Evolutionary conservation across 2,113 vertebrate genomes (phyloP).

Genomic region (Zapus hudsonius): DNA sequence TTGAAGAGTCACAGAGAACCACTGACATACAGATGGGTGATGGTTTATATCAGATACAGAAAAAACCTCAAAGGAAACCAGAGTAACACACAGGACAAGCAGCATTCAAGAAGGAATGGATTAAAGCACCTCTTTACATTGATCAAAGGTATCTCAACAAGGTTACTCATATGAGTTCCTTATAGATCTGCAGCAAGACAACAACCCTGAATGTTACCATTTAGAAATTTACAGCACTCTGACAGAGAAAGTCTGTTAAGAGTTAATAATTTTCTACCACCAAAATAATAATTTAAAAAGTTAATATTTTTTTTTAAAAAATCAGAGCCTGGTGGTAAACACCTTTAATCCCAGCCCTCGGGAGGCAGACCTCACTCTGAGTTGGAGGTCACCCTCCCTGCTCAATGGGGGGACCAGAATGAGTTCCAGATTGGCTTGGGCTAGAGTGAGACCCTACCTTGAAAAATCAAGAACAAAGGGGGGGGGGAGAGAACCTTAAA

Average conservation of each 20-base stretch:
- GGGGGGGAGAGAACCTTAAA: background rate
- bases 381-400: too few species aligned
- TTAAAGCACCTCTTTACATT: background rate
- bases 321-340: background rate
- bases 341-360: too few species aligned
- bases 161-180: background rate
- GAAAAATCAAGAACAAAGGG: too few species aligned
- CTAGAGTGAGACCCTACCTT: too few species aligned
- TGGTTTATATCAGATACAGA: background rate
- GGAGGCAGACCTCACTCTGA: background rate
- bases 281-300: too few species aligned
- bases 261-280: background rate
- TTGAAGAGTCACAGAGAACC: background rate
- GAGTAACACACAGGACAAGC: background rate
- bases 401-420: too few species aligned
- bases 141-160: background rate
- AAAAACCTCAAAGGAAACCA: constrained; percentile 12
- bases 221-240: background rate
- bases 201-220: constrained; percentile 13
- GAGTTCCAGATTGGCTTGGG: too few species aligned
- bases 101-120: constrained; percentile 32
- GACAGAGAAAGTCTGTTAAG: background rate
- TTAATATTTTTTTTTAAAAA: too few species aligned
- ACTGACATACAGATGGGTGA: background rate
- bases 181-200: background rate